Conservation (phyloP, 2,113 vertebrate species). For the Chroicocephalus ridibundus region DNA sequence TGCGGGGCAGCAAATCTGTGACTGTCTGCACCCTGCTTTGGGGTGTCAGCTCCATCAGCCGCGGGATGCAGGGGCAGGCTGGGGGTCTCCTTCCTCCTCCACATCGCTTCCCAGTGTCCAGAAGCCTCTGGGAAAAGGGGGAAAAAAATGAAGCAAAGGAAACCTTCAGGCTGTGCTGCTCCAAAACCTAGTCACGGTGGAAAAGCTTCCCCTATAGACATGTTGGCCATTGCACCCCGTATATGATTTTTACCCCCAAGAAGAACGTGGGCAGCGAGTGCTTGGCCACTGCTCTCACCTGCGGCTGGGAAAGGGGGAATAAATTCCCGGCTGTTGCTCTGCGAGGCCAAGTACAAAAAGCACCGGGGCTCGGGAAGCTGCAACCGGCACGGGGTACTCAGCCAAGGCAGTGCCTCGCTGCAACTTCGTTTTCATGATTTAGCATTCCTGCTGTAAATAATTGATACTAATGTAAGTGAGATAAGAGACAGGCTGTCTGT, state of each 20-base stretch:
- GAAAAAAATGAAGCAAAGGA: neutral
- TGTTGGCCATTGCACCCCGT: rapidly evolving
- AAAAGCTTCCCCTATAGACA: neutral
- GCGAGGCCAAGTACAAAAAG: neutral
- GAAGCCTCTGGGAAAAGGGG: neutral
- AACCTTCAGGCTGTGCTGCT: neutral
- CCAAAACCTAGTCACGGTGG: neutral
- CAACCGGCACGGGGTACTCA: neutral
- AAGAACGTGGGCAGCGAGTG: neutral
- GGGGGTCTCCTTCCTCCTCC: neutral
- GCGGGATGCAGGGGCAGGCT: rapidly evolving
- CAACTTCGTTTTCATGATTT: constrained; percentile 6
- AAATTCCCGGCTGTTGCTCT: neutral
- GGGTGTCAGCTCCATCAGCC: neutral
- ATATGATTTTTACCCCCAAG: rapidly evolving
- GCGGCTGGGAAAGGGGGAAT: neutral
- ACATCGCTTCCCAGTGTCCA: neutral
- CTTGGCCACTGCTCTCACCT: neutral
- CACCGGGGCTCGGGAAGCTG: neutral
- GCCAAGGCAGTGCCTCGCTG: constrained; percentile 2
- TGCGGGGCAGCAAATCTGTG: neutral
- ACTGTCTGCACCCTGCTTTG: neutral
- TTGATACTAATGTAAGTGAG: constrained; percentile 48
- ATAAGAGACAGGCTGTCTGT: constrained; percentile 60
- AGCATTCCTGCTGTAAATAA: constrained; percentile 36